Evolutionary conservation across 1,140 invertebrate species (phyloP), one percentile per base, ranked within the genome.

Genomic region (Samia ricini): DNA sequence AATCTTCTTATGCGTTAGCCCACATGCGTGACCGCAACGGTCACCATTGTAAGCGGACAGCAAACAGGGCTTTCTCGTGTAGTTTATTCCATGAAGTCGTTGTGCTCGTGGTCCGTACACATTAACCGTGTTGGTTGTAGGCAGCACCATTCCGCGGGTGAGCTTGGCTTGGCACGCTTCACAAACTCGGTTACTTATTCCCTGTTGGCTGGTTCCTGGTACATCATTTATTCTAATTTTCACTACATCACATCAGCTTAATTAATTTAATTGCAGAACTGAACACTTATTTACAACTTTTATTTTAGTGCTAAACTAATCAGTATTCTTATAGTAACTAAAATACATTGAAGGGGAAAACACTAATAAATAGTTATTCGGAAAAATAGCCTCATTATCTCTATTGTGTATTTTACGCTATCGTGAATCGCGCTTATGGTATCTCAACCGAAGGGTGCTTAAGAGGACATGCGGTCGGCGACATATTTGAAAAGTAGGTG

Each of bases 111-210:
- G 21, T 51, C 70, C 77, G 73, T 81, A 79, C 71, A 69, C 69
- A 68, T 60, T 64, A 68, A 69, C 69, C 72, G 71, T 72, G 74
- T 82, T 79, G 80, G 72, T 69, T 70, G 71, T 73, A 63, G 62
- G 72, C 70, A 52, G n/a, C 64, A 55, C 57, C 66, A 62, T 24
- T 55, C 12, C 52, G 24, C 52, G 56, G 29, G 56, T 48, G 50
- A 52, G 20, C 57, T 59, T 22, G 66, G 20, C 57, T 59, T 22
- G 66, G 56, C 56, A 64, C 61, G 66, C 61, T 63, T 66, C 59
- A 67, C 63, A 62, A 61, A 67, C 69, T 55, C 42, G 59, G 61
- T 56, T 62, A 60, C 52, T 55, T 63, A 36, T 56, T 58, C 66
- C 63, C 52, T 62, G 59, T 69, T 57, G 54, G 36, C 50, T 26